Evolutionary conservation across 2,797 vertebrate genomes (phyloP), one percentile per base, ranked within the genome.

Genomic region (Enteromius radiatus): DNA sequence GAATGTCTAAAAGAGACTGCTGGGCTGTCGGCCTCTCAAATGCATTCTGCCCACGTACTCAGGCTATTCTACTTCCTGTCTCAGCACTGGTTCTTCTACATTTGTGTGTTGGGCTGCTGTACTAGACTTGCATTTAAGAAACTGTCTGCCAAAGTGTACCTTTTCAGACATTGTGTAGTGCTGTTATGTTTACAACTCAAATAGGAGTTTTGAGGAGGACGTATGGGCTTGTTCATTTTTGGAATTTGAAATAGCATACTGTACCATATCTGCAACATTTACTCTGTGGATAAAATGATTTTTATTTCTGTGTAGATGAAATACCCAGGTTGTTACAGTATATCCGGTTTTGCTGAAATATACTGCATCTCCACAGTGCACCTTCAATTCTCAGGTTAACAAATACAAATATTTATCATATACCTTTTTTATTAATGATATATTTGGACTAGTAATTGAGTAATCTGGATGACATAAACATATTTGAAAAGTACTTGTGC

Each of bases 41-140:
- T 78, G 73, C 73, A 88, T 88, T 88, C 88, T 78, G 75, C 8
- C 38, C 81, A 84, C 84, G 86, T 84, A 81, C 74, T 81, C 1
- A 4, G 14, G 38, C 80, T 67, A 70, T 88, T 89, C 85, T 87
- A 83, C 81, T 80, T 54, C 67, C 54, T 85, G 71, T 78, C 82
- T 75, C 43, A 54, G 59, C 73, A 23, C 43, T 47, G 36, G 77
- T 79, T 83, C 63, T 78, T 83, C 49, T 68, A 67, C 82, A 76
- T 79, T 83, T 76, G 31, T 81, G 61, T 64, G 31, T 36, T 78
- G 82, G 65, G 82, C 82, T 78, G 71, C 36, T 78, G 68, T 70
- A 59, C 78, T 52, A 47, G 28, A 33, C 14, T 64, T 75, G 56
- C 43, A 73, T 67, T 83, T 84, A 64, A 65, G 81, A 84, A 73